Percentiles rank a stretch among this genome's conserved stretches.
phyloP scores from a whole-genome alignment of 2,888 invertebrate genomes.

The Buathra laborator region DNA sequence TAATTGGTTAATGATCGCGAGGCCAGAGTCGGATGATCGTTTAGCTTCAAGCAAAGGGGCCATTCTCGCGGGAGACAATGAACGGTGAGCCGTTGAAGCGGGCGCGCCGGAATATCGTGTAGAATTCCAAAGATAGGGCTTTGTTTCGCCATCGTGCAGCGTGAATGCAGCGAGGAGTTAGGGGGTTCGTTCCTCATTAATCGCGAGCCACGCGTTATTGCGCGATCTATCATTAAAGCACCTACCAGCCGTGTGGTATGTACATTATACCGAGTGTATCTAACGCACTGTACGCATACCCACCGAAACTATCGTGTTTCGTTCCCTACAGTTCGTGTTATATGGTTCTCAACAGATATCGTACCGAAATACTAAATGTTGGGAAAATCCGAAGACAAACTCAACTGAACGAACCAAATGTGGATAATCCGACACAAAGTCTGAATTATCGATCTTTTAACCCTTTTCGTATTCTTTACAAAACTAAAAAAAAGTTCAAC shows the following conservation, averaged over 20 bases:
- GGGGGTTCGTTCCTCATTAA: constrained; percentile 55
- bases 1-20: constrained; percentile 51
- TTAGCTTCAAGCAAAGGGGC: constrained; percentile 27
- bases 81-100: constrained; percentile 56
- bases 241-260: constrained; percentile 43
- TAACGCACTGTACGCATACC: not conserved
- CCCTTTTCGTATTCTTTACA: too few species aligned
- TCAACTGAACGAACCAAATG: too few species aligned
- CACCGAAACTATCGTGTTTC: not conserved
- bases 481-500: too few species aligned
- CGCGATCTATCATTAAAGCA: constrained; percentile 70
- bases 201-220: constrained; percentile 65
- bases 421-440: too few species aligned
- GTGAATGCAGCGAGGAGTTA: constrained; percentile 18
- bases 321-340: not conserved
- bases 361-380: too few species aligned
- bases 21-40: constrained; percentile 51
- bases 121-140: constrained; percentile 66
- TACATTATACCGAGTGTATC: not conserved
- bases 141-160: constrained; percentile 63
- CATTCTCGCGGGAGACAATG: constrained; percentile 56
- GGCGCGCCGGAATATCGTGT: constrained; percentile 66
- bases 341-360: not conserved
- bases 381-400: too few species aligned
- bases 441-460: too few species aligned